Conservation (phyloP, 2,113 vertebrate species). For the zebrafish (Danio rerio) region GRCz12tu NC_133191.1:22398501-22399000, state of each 20-base stretch:
- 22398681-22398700: neutral
- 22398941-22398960: too few relatives aligned
- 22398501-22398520: slow-evolving; percentile 96
- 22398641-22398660: neutral
- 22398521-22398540: slow-evolving; percentile 89
- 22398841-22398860: too few relatives aligned
- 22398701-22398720: too few relatives aligned
- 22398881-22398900: too few relatives aligned
- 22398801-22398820: neutral
- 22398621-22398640: slow-evolving; percentile 69
- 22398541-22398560: slow-evolving; percentile 97
- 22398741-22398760: neutral
- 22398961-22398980: too few relatives aligned
- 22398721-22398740: too few relatives aligned
- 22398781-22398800: neutral
- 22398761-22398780: neutral
- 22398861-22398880: too few relatives aligned
- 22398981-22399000: too few relatives aligned
- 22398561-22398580: slow-evolving; percentile 89
- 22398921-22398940: too few relatives aligned
- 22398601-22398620: slow-evolving; percentile 99
- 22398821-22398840: neutral
- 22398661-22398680: neutral
- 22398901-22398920: too few relatives aligned
- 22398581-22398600: slow-evolving; percentile 97